Evolutionary conservation across 92 coral and sea anemone species (phyloP), one percentile per base, ranked within the genome.

Genomic region (Zoanthus gigantus): DNA sequence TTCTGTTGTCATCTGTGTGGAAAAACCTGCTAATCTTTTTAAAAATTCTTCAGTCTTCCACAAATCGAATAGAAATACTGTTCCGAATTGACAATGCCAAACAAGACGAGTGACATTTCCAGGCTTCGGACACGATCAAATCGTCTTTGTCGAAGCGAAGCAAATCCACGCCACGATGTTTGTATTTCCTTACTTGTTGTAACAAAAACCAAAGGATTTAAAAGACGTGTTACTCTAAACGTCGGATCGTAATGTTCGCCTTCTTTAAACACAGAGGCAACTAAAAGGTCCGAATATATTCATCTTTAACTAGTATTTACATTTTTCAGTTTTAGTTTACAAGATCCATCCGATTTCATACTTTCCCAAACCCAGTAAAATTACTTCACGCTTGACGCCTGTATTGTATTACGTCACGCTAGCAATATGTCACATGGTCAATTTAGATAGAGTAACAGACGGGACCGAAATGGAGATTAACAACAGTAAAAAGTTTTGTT

Each of bases 41-140:
- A 66, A 12, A 81, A 67, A 23, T 68, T 81, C 85, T 79, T 81
- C 73, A 81, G 18, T 81, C 85, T 66, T n/a, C 85, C 85, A 66
- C 85, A 81, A 66, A 81, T 44, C 52, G 85, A 81, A 67, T 81
- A 81, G 52, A 81, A 81, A 68, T 81, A 81, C 29, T 81, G 85
- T 61, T 81, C 85, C 73, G 85, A 81, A 42, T 66, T 47, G 85
- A 81, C 85, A 45, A 29, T 81, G 32, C 85, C 85, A 81, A 81
- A 81, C 56, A 81, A 71, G 67, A 81, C 85, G 75, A 81, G 85
- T 81, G 75, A 71, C 85, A 81, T 81, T 9, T 81, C 74, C 82
- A 77, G 71, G 29, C 71, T 81, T 81, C 63, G 47, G 47, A 48
- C 14, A 58, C 75, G 10, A 30, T 47, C 57, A 67, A 67, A 81